Evolutionary conservation across 2,888 invertebrate genomes (phyloP).

Genomic region (Meloe dianella): DNA sequence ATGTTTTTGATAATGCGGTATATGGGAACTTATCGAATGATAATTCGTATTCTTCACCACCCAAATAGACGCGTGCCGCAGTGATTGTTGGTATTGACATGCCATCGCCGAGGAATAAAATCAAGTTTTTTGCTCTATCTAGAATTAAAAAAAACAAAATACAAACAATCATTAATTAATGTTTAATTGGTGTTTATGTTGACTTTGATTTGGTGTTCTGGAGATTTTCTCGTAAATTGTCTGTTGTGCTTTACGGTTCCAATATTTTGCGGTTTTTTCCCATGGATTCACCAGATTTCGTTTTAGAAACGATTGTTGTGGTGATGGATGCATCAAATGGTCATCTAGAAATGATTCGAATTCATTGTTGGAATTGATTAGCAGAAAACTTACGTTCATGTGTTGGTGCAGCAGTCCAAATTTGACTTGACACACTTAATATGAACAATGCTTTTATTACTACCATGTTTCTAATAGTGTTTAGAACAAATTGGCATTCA

Average conservation of each 20-base stretch:
- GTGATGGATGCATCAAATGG: not conserved
- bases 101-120: slow-evolving; percentile 83
- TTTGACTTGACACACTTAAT: not conserved
- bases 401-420: not conserved
- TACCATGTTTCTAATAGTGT: no score
- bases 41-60: slow-evolving; percentile 73
- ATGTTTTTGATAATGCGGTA: slow-evolving; percentile 74
- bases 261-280: not conserved
- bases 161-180: no score
- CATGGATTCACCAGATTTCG: no score
- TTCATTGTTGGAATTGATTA: not conserved
- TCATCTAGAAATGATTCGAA: not conserved
- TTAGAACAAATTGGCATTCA: no score
- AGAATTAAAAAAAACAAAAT: slow-evolving; percentile 25
- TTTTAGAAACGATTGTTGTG: not conserved
- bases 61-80: slow-evolving; percentile 75
- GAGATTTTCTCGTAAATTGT: slow-evolving; percentile 17
- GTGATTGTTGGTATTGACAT: slow-evolving; percentile 82
- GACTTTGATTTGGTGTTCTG: slow-evolving; percentile 16
- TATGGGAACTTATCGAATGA: slow-evolving; percentile 77
- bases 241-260: slow-evolving; percentile 23
- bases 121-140: slow-evolving; percentile 71
- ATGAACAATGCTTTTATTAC: not conserved
- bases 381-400: not conserved
- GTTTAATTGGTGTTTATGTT: not conserved